phyloP scores from a whole-genome alignment of 2,113 vertebrate species.

The Rhynchopsitta pachyrhyncha region DNA sequence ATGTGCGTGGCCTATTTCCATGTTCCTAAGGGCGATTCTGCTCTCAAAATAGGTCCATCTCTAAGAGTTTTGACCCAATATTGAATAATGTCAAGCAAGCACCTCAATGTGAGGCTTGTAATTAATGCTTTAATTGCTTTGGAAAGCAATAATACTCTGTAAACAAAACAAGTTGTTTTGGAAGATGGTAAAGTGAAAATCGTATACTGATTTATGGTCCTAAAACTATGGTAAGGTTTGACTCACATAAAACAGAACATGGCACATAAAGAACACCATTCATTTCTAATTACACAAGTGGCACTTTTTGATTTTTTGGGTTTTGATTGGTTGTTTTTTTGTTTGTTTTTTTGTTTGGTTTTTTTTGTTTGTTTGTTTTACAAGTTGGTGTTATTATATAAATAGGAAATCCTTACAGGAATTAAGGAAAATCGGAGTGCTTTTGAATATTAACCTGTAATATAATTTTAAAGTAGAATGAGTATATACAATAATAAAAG shows the following conservation, averaged over 20 bases:
- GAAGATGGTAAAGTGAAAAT: background rate
- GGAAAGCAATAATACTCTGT: background rate
- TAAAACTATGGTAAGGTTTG: background rate
- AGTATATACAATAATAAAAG: background rate
- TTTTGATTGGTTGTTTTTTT: background rate
- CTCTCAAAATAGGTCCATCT: background rate
- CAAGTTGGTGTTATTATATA: fast-evolving
- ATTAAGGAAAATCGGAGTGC: background rate
- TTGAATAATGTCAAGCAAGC: background rate
- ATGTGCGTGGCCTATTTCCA: background rate
- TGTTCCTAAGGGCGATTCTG: background rate
- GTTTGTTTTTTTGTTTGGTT: background rate
- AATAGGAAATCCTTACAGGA: background rate
- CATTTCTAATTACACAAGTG: background rate
- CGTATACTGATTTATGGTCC: background rate
- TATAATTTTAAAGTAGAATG: background rate
- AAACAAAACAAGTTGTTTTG: background rate
- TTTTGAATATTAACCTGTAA: background rate
- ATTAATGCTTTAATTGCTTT: background rate
- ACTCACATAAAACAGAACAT: background rate
- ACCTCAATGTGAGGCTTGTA: background rate
- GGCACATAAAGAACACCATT: background rate
- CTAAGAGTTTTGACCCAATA: background rate
- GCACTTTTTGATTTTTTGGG: background rate
- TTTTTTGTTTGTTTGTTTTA: background rate